These are phyloP conservation scores for Hydrozoanthus gracilis DNA, from an alignment of 92 coral and sea anemone genomes.

Conservation along the genomic window DNA sequence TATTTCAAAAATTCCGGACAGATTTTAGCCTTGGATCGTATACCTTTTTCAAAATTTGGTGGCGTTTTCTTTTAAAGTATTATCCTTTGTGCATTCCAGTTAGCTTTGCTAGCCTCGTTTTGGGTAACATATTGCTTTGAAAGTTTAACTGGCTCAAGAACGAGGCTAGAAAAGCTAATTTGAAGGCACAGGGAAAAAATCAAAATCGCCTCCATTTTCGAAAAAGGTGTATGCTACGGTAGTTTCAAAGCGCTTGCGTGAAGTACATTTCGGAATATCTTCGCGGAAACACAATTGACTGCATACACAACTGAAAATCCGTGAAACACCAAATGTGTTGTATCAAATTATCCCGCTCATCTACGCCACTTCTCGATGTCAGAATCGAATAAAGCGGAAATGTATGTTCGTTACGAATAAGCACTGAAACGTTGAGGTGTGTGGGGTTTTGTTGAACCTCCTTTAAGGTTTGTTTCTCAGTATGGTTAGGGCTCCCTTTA, in stretches of 20 bases:
- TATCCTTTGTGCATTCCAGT: too few species aligned
- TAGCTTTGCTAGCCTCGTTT: too few species aligned
- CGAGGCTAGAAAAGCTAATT: too few species aligned
- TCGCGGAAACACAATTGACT: background rate
- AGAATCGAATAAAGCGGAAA: slow-evolving; percentile 2
- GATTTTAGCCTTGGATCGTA: too few species aligned
- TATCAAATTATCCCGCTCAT: slow-evolving; percentile 1
- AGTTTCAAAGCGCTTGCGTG: background rate
- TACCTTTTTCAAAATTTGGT: too few species aligned
- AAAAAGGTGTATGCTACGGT: background rate
- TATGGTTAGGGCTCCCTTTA: background rate
- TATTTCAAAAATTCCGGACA: too few species aligned
- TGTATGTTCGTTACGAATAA: background rate
- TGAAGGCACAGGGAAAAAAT: too few species aligned
- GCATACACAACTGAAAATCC: slow-evolving; percentile 8
- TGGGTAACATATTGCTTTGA: too few species aligned
- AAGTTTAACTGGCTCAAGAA: too few species aligned
- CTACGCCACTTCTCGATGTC: background rate
- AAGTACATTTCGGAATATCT: slow-evolving; percentile 1
- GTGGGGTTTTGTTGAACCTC: background rate
- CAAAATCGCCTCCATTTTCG: too few species aligned
- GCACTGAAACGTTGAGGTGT: slow-evolving; percentile 2
- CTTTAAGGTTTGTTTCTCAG: background rate
- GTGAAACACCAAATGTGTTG: slow-evolving; percentile 4
- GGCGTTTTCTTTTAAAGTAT: too few species aligned